These are phyloP conservation scores for Amblyteles armatorius DNA, from an alignment of 2,888 invertebrate species.

Conservation along the genomic window DNA sequence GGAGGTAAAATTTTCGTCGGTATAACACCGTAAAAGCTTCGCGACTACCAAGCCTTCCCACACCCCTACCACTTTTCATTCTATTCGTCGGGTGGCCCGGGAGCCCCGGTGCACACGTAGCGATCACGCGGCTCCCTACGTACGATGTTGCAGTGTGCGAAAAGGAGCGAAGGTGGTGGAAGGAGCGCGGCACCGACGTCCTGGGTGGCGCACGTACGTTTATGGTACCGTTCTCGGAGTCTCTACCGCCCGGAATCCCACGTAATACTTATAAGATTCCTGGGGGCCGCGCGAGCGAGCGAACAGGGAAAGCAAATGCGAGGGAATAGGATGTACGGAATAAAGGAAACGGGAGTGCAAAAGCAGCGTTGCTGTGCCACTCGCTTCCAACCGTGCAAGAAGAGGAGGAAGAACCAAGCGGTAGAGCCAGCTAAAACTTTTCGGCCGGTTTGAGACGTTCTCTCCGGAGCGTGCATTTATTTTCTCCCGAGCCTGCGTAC, in stretches of 20 bases:
- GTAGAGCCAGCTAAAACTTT: slow-evolving; percentile 53
- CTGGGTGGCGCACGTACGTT: slow-evolving; percentile 55
- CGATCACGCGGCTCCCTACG: slow-evolving; percentile 35
- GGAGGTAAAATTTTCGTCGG: slow-evolving; percentile 67
- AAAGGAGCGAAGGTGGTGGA: slow-evolving; percentile 14
- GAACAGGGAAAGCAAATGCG: slow-evolving; percentile 15
- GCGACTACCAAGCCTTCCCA: slow-evolving; percentile 58
- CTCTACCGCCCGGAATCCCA: slow-evolving; percentile 51
- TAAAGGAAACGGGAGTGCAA: slow-evolving; percentile 32
- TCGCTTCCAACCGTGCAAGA: slow-evolving; percentile 35
- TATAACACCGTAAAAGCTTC: slow-evolving; percentile 65
- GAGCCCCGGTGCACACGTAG: slow-evolving; percentile 52
- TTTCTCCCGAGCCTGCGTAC: not conserved
- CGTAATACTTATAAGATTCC: slow-evolving; percentile 67
- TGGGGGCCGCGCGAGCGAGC: slow-evolving; percentile 41
- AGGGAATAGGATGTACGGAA: slow-evolving; percentile 8
- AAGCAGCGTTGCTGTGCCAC: slow-evolving; percentile 28
- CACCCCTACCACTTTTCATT: slow-evolving; percentile 19
- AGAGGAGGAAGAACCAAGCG: slow-evolving; percentile 27
- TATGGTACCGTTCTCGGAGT: slow-evolving; percentile 57
- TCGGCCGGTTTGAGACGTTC: slow-evolving; percentile 60
- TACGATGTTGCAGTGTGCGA: slow-evolving; percentile 39
- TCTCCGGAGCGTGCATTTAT: slow-evolving; percentile 48
- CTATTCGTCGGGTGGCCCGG: slow-evolving; percentile 31
- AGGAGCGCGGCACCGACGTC: slow-evolving; percentile 11